Percentiles rank a stretch among this genome's conserved stretches.
Conservation (phyloP, 2,113 vertebrate species). For the Centropristis striata region DNA sequence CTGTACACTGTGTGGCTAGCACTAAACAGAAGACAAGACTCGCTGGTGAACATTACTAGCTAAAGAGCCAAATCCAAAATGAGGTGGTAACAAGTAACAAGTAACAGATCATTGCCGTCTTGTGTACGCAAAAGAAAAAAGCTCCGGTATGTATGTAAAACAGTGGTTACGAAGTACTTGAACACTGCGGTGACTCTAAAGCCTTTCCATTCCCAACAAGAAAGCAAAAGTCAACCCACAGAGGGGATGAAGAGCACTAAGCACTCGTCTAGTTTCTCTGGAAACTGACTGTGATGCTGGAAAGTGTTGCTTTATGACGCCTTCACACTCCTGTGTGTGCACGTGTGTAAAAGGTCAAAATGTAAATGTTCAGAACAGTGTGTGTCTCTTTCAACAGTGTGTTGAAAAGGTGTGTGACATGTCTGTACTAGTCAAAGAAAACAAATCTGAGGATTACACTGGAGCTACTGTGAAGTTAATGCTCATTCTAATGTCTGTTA, state of each 20-base stretch:
- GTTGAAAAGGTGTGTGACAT: slow-evolving; percentile 29
- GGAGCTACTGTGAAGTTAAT: not conserved
- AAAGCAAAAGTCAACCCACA: slow-evolving; percentile 66
- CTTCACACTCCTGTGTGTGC: slow-evolving; percentile 38
- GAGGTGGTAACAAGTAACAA: too few species aligned
- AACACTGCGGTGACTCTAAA: slow-evolving; percentile 52
- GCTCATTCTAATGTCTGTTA: not conserved
- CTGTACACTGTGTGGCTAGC: not conserved
- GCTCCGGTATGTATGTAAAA: slow-evolving; percentile 8
- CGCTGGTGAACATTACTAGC: not conserved
- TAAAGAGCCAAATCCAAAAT: not conserved
- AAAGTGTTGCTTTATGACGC: slow-evolving; percentile 66
- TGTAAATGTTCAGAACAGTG: not conserved
- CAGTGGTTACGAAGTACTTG: slow-evolving; percentile 4
- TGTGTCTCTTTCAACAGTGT: slow-evolving; percentile 24
- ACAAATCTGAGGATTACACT: not conserved
- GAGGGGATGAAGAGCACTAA: slow-evolving; percentile 43
- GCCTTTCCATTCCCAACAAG: slow-evolving; percentile 67
- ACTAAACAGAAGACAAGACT: not conserved
- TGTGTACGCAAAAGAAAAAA: not conserved
- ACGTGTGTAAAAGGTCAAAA: slow-evolving; percentile 54
- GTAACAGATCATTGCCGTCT: not conserved
- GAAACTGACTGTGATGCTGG: slow-evolving; percentile 72
- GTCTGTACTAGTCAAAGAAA: not conserved
- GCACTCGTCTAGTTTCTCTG: slow-evolving; percentile 61